These are phyloP conservation scores for Drosophila pachea DNA, from an alignment of 1,140 invertebrate species.

Conservation along the genomic window DNA sequence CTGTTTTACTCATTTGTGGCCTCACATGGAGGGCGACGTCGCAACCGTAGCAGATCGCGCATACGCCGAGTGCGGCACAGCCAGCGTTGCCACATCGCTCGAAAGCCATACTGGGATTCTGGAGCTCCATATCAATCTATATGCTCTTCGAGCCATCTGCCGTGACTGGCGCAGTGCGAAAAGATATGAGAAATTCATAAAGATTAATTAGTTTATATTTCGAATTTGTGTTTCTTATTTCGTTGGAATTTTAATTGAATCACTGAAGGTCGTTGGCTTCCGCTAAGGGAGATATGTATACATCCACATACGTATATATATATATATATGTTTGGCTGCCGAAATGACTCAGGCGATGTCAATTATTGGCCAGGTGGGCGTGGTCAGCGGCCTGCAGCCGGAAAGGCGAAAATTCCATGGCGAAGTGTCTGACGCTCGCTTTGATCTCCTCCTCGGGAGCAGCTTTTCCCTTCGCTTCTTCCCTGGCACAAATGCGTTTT, in stretches of 20 bases:
- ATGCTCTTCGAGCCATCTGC: not conserved
- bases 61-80: constrained; percentile 50
- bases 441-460: constrained; percentile 47
- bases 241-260: constrained; percentile 68
- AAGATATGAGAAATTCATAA: constrained; percentile 28
- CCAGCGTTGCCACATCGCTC: constrained; percentile 46
- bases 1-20: constrained; percentile 32
- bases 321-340: too few relatives aligned
- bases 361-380: constrained; percentile 36
- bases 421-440: constrained; percentile 13
- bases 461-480: too few relatives aligned
- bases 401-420: constrained; percentile 16
- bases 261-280: constrained; percentile 47
- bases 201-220: constrained; percentile 33
- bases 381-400: constrained; percentile 14
- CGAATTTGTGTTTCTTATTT: constrained; percentile 15
- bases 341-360: not conserved
- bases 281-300: too few relatives aligned
- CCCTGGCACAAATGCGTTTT: too few relatives aligned
- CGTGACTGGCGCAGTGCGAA: not conserved
- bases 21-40: constrained; percentile 40
- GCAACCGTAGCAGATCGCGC: constrained; percentile 67
- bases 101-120: too few relatives aligned
- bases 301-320: too few relatives aligned
- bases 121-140: not conserved